Percentiles rank a stretch among this genome's conserved stretches.
phyloP scores from a whole-genome alignment of 2,113 vertebrate genomes.

The Ceratotherium simum region DNA sequence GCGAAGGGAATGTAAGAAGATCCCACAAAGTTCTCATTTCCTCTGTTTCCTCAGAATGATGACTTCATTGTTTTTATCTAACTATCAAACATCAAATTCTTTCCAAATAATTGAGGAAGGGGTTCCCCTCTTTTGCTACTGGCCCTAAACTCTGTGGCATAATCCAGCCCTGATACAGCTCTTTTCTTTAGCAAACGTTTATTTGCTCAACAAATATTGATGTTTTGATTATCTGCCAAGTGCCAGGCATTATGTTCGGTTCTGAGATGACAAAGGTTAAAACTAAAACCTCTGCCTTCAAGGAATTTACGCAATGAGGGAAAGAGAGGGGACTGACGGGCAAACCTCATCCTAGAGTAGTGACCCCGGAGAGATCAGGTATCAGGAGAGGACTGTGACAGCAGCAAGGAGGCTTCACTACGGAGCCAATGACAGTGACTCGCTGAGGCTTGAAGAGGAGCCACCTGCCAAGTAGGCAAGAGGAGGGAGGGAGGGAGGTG shows the following conservation, averaged over 20 bases:
- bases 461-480: not conserved
- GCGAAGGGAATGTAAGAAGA: not conserved
- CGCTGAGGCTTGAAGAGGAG: not conserved
- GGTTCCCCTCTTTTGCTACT: not conserved
- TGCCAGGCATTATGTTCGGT: not conserved
- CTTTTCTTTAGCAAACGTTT: not conserved
- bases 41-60: not conserved
- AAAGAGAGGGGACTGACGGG: not conserved
- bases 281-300: not conserved
- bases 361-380: not conserved
- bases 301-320: not conserved
- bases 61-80: not conserved
- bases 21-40: not conserved
- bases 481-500: not conserved
- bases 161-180: not conserved
- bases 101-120: not conserved
- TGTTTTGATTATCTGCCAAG: not conserved
- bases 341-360: not conserved
- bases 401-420: not conserved
- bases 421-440: not conserved
- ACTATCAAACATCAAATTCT: not conserved
- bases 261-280: slow-evolving; percentile 6
- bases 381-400: not conserved
- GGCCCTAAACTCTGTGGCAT: not conserved
- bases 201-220: slow-evolving; percentile 37